Evolutionary conservation across 2,113 vertebrate species (phyloP).

Genomic region (Brachyhypopomus occidentalis): DNA sequence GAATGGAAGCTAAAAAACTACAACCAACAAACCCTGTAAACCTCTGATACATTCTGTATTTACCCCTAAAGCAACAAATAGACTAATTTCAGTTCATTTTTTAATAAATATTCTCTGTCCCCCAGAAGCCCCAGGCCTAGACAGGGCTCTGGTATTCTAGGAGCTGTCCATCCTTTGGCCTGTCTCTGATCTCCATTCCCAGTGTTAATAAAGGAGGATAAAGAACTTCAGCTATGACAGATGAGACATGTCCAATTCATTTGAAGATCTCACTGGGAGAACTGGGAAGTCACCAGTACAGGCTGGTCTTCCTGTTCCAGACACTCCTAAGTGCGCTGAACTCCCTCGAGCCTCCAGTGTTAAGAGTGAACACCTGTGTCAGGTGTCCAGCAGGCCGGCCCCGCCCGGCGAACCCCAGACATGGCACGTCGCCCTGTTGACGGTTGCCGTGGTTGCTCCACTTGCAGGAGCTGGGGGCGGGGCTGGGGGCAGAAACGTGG

Average conservation of each 20-base stretch:
- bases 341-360: not conserved
- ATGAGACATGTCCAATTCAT: not conserved
- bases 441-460: conserved; percentile 39
- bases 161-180: conserved; percentile 5
- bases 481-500: conserved; percentile 19
- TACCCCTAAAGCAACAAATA: conserved; percentile 32
- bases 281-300: not conserved
- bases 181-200: not conserved
- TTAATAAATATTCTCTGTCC: conserved; percentile 28
- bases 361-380: conserved; percentile 1
- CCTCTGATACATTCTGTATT: conserved; percentile 37
- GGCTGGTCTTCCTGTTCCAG: not conserved
- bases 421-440: conserved; percentile 60
- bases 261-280: not conserved
- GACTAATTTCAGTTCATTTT: conserved; percentile 22
- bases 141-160: not conserved
- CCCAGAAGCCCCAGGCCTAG: conserved; percentile 12
- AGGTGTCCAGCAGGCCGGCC: conserved; percentile 40
- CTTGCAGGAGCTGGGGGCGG: conserved; percentile 9
- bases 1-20: conserved; percentile 1
- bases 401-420: conserved; percentile 27
- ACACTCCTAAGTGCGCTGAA: too few species aligned
- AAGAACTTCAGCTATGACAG: conserved; percentile 17
- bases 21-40: conserved; percentile 39
- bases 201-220: not conserved